A percentile compares a stretch with the other conserved stretches of the same genome.
phyloP scores from a whole-genome alignment of 2,113 vertebrate genomes.

The Silurus glanis region DNA sequence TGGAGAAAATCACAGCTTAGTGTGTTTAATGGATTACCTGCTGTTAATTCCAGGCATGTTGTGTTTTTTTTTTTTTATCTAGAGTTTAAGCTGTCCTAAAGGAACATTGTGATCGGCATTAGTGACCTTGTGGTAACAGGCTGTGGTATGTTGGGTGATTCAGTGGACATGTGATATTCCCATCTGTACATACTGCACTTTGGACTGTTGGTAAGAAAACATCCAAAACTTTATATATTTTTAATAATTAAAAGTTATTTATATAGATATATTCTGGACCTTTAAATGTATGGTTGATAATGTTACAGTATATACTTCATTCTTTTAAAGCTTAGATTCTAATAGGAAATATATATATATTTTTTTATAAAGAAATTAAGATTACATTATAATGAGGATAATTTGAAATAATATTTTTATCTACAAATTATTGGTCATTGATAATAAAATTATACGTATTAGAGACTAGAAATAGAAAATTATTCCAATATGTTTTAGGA shows the following conservation, averaged over 20 bases:
- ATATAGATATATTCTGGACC: neutral
- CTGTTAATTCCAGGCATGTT: neutral
- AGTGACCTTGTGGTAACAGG: neutral
- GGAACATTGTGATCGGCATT: neutral
- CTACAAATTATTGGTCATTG: neutral
- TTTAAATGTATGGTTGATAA: neutral
- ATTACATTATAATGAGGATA: neutral
- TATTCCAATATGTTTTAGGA: neutral
- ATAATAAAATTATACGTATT: neutral
- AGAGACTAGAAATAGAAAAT: neutral
- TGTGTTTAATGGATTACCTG: neutral
- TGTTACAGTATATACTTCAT: neutral
- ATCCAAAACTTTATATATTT: neutral
- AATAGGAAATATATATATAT: neutral
- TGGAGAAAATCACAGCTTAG: conserved; percentile 2
- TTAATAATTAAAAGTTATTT: neutral
- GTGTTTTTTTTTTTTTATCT: neutral
- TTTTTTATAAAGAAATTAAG: neutral
- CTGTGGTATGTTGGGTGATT: neutral
- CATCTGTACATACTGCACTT: neutral
- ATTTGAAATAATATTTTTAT: neutral
- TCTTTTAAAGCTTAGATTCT: neutral
- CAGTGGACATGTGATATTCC: neutral
- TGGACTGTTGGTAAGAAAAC: neutral
- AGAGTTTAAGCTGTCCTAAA: neutral